Conservation (phyloP, 2,797 vertebrate species). For the Toxotes lorentzi region DNA sequence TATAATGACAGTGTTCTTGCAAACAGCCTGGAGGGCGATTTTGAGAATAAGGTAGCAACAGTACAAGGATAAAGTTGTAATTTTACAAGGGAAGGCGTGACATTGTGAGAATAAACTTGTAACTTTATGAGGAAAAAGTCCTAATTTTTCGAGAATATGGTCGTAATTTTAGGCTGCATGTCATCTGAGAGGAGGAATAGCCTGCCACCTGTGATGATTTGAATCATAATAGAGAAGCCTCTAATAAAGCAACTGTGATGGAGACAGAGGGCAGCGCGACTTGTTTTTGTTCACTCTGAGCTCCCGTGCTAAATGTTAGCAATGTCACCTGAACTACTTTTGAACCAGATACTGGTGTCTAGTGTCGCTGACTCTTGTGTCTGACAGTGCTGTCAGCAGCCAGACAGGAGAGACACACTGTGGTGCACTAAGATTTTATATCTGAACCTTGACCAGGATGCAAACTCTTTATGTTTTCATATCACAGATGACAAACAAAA, state of each 20-base stretch:
- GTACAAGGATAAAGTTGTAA: too few relatives aligned
- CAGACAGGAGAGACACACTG: background rate
- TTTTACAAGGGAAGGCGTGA: too few relatives aligned
- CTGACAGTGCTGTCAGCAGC: background rate
- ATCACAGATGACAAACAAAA: background rate
- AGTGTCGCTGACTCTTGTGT: slow-evolving; percentile 5
- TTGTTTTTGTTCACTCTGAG: background rate
- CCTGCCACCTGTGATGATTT: too few relatives aligned
- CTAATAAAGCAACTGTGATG: background rate
- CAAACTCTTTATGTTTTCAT: background rate
- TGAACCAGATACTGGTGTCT: background rate
- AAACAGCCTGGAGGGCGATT: background rate
- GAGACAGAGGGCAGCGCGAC: background rate
- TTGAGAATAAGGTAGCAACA: too few relatives aligned
- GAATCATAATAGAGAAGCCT: too few relatives aligned
- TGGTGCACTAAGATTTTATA: background rate
- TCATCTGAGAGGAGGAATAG: too few relatives aligned
- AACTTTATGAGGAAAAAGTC: too few relatives aligned
- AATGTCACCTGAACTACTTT: slow-evolving; percentile 2
- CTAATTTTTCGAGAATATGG: too few relatives aligned
- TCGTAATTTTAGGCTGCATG: too few relatives aligned
- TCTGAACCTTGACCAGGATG: background rate
- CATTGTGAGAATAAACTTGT: too few relatives aligned
- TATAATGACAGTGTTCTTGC: background rate
- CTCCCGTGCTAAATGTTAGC: background rate